These are phyloP conservation scores for Nycticebus coucang DNA, from an alignment of 2,113 vertebrate species.

Conservation along the genomic window DNA sequence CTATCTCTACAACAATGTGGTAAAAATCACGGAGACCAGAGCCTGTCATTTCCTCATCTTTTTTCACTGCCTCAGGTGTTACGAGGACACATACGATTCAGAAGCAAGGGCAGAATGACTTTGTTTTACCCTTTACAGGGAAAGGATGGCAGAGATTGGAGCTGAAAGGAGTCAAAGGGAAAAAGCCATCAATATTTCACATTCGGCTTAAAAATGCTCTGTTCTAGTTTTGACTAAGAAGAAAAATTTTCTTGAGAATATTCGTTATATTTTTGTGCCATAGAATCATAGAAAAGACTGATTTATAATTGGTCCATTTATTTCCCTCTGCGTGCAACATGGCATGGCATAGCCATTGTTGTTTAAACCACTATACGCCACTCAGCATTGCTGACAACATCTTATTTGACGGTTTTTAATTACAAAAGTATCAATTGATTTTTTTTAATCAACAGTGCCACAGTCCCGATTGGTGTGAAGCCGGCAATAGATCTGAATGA, in stretches of 20 bases:
- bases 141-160: constrained; percentile 26
- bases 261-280: constrained; percentile 29
- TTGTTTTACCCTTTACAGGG: constrained; percentile 68
- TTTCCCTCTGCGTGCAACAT: neutral
- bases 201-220: constrained; percentile 14
- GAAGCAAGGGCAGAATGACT: constrained; percentile 71
- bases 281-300: constrained; percentile 22
- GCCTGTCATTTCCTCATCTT: constrained; percentile 62
- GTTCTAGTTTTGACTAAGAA: constrained; percentile 22
- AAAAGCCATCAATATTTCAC: constrained; percentile 53
- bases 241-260: constrained; percentile 49
- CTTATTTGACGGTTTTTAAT: constrained; percentile 45
- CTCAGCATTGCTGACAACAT: neutral
- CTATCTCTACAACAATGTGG: neutral
- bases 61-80: constrained; percentile 70
- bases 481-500: neutral
- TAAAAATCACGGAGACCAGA: constrained; percentile 52
- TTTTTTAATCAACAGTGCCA: neutral
- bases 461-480: neutral
- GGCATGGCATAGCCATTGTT: neutral
- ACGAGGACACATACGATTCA: constrained; percentile 49
- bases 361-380: neutral
- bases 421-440: neutral
- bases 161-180: constrained; percentile 12
- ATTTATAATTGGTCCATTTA: neutral